These are phyloP conservation scores for Rhizomys pruinosus DNA, from an alignment of 2,113 vertebrate species.

Conservation along the genomic window DNA sequence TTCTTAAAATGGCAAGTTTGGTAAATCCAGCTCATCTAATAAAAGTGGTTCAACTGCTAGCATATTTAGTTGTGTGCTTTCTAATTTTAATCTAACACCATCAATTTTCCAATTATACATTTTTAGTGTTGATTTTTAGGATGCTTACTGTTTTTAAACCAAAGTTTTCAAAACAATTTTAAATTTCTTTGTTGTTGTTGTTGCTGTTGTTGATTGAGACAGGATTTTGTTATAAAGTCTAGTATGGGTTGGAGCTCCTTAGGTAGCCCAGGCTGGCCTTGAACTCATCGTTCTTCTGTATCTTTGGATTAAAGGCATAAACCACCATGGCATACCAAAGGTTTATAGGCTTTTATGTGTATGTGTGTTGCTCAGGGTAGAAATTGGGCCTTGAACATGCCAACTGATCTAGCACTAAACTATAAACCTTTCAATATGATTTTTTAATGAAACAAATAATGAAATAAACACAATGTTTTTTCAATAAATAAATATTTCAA, in stretches of 20 bases:
- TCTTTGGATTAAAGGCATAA: background rate
- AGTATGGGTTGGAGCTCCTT: background rate
- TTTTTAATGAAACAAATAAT: conserved; percentile 36
- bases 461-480: conserved; percentile 16
- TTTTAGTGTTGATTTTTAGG: background rate
- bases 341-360: no score
- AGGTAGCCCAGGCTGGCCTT: background rate
- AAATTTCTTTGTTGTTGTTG: background rate
- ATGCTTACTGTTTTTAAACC: conserved; percentile 23
- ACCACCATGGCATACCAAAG: no score
- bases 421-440: no score
- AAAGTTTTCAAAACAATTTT: conserved; percentile 20
- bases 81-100: conserved; percentile 44
- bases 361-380: no score
- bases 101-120: background rate
- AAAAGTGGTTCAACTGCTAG: background rate
- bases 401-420: no score
- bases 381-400: no score
- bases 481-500: no score
- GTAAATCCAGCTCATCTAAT: conserved; percentile 55
- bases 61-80: background rate
- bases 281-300: background rate
- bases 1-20: conserved; percentile 52
- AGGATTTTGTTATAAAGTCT: background rate
- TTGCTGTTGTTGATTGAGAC: background rate